Base-by-base conservation (phyloP, 2,797 vertebrate genomes). In the Anolis apletophallus region DNA sequence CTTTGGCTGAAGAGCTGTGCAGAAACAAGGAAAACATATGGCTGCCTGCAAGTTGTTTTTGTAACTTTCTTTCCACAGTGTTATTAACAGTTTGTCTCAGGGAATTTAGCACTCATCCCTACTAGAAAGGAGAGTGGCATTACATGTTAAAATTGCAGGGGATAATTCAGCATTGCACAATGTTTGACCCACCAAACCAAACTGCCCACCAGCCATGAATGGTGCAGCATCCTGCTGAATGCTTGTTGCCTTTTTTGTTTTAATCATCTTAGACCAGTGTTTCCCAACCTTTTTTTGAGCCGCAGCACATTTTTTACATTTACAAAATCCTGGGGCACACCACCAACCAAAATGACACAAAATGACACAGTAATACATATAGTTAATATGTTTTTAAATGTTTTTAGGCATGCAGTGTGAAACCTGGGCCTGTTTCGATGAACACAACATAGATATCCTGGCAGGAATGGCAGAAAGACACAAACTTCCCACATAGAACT, bases 1-100 rank as follows among this genome's bases (percentile, higher is more conserved):
- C 67, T 85, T 78, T 67, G 55, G 54, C 80, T 78, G 79, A 54
- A 61, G 68, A 72, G 57, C 64, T 64, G 46, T 29, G 32, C 9
- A 26, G 80, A 88, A 78, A 78, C 80, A 82, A 83, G 32, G 8
- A 32, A 78, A 73, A 83, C 84, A 80, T 86, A 73, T 89, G 80
- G 80, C 2, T 59, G 57, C 32, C 19, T 80, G 57, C 40, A 29
- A 89, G 34, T 86, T 79, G 75, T 86, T 86, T 78, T 79, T 67
- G 75, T 61, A 83, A 74, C 84, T 88, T 73, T 34, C 69, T 29
- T 79, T 83, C 69, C 80, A 64, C 57, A 29, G 57, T 34, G 29
- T 57, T 82, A 79, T 74, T 83, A 78, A 85, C 64, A 52, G 55
- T 69, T 75, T 79, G 34, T 67, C 46, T 46, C 83, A 12, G 34